These are phyloP conservation scores for Acanthosepion lycidas DNA, from an alignment of 2,888 invertebrate species.

Conservation along the genomic window DNA sequence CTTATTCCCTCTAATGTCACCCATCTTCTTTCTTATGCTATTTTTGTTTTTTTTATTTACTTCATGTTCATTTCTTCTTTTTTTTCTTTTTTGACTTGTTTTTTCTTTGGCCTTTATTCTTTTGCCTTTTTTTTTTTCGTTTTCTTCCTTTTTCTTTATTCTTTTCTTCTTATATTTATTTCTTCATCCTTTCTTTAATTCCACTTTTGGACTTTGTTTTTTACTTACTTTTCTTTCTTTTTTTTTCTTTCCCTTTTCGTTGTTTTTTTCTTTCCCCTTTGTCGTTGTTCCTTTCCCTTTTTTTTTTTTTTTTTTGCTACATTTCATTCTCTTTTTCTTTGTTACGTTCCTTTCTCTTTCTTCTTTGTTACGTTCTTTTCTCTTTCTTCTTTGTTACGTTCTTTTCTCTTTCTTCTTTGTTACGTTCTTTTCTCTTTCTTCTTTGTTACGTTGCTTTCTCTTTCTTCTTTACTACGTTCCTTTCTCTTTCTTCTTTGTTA, in stretches of 20 bases:
- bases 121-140: neutral
- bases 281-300: too few relatives aligned
- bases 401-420: neutral
- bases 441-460: neutral
- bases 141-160: neutral
- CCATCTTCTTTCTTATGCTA: neutral
- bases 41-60: too few relatives aligned
- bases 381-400: neutral
- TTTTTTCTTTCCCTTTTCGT: neutral
- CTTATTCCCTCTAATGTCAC: neutral
- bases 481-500: too few relatives aligned
- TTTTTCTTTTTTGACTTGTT: neutral
- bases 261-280: neutral
- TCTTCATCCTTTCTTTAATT: neutral
- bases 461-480: accelerated
- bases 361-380: too few relatives aligned
- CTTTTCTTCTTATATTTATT: neutral
- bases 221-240: neutral
- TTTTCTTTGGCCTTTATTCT: neutral
- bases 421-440: neutral
- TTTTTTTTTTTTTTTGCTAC: too few relatives aligned
- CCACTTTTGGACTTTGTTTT: too few relatives aligned
- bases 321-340: neutral
- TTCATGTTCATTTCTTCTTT: too few relatives aligned
- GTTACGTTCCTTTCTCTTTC: neutral